Evolutionary conservation across 2,888 invertebrate genomes (phyloP).

Genomic region (Bombylius major): DNA sequence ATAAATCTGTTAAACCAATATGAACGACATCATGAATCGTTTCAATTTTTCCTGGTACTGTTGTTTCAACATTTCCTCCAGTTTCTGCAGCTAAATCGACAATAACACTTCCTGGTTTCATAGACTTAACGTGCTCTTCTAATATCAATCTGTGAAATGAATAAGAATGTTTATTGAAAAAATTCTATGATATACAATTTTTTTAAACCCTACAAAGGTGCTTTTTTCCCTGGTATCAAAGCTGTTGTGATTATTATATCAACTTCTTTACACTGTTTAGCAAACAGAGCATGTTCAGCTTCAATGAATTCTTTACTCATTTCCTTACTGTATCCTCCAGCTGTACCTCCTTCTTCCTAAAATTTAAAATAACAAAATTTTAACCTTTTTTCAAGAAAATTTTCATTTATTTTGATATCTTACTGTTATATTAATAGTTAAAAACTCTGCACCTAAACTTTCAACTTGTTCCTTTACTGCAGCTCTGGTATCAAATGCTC

Average conservation of each 20-base stretch:
- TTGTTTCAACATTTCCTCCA: slow-evolving; percentile 78
- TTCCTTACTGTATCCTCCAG: slow-evolving; percentile 73
- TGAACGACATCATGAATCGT: slow-evolving; percentile 69
- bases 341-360: slow-evolving; percentile 56
- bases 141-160: slow-evolving; percentile 13
- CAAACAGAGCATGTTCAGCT: slow-evolving; percentile 75
- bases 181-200: background rate
- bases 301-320: slow-evolving; percentile 77
- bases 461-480: slow-evolving; percentile 76
- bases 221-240: slow-evolving; percentile 75
- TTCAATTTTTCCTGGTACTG: slow-evolving; percentile 60
- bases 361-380: background rate
- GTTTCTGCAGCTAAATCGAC: slow-evolving; percentile 83
- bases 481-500: slow-evolving; percentile 76
- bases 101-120: slow-evolving; percentile 81
- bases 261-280: slow-evolving; percentile 72
- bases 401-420: background rate
- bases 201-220: slow-evolving; percentile 44
- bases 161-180: background rate
- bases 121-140: slow-evolving; percentile 32
- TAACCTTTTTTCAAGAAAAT: background rate
- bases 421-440: slow-evolving; percentile 64
- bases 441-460: slow-evolving; percentile 77
- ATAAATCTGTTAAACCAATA: slow-evolving; percentile 73
- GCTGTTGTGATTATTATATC: slow-evolving; percentile 85